Conservation (phyloP, 2,113 vertebrate species). For the Sylvicapra grimmia region DNA sequence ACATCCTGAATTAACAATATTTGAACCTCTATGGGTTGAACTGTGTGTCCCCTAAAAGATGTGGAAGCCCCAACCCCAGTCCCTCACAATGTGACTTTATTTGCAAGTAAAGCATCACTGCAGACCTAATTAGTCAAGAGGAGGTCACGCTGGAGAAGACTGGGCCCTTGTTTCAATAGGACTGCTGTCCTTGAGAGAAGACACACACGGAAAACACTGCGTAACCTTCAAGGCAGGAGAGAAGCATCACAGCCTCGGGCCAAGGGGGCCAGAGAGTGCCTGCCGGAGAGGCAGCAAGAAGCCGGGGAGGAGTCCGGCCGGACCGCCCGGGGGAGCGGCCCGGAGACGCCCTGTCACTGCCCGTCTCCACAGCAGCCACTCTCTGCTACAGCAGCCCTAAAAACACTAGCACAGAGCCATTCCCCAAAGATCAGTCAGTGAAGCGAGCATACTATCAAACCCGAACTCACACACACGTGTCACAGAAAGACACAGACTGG, state of each 20-base stretch:
- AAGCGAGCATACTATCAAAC: background rate
- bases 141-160: background rate
- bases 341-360: background rate
- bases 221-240: background rate
- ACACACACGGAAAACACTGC: rapidly evolving
- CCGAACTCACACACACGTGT: too few species aligned
- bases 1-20: background rate
- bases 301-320: background rate
- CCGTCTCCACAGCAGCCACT: background rate
- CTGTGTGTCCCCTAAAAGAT: background rate
- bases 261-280: rapidly evolving
- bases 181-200: background rate
- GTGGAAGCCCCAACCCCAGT: background rate
- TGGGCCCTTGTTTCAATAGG: too few species aligned
- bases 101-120: background rate
- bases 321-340: background rate
- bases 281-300: too few species aligned
- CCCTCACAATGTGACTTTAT: background rate
- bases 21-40: background rate
- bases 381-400: background rate
- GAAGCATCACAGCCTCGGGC: too few species aligned
- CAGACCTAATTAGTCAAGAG: background rate
- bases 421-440: too few species aligned
- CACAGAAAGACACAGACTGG: background rate
- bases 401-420: background rate